phyloP scores from a whole-genome alignment of 2,113 vertebrate species.

The Sclerurus mexicanus region DNA sequence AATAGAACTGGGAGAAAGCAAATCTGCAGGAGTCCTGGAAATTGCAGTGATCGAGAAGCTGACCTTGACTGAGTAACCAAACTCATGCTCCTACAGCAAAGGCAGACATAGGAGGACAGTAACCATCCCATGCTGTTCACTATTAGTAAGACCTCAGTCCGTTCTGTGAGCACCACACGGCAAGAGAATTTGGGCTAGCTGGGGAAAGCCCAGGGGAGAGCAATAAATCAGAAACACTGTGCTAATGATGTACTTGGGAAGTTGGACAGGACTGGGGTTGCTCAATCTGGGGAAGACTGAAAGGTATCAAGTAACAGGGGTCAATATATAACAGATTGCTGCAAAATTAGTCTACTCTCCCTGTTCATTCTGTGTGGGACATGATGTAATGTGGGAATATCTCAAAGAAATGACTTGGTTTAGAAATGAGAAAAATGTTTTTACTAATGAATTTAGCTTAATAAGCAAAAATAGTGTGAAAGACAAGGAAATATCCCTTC shows the following conservation, averaged over 20 bases:
- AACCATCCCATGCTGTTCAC: neutral
- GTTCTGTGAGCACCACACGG: neutral
- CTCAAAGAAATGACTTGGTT: neutral
- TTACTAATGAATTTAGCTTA: neutral
- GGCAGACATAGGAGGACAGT: neutral
- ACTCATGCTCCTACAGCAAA: neutral
- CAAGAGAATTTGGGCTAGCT: neutral
- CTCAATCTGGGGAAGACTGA: neutral
- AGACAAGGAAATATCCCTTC: neutral
- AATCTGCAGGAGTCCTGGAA: neutral
- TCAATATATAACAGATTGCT: neutral
- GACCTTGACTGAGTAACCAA: neutral
- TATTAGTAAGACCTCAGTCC: neutral
- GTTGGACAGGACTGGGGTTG: neutral
- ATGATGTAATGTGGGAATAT: neutral
- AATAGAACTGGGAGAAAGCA: neutral
- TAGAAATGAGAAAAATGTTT: neutral
- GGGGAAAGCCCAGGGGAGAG: neutral
- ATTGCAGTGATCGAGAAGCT: neutral
- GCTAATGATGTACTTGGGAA: neutral
- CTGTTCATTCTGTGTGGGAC: neutral
- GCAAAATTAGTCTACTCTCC: neutral
- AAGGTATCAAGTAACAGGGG: neutral
- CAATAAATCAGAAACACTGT: neutral
- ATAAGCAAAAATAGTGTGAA: neutral